Evolutionary conservation across 2,797 vertebrate genomes (phyloP).

Genomic region (Potorous gilbertii): DNA sequence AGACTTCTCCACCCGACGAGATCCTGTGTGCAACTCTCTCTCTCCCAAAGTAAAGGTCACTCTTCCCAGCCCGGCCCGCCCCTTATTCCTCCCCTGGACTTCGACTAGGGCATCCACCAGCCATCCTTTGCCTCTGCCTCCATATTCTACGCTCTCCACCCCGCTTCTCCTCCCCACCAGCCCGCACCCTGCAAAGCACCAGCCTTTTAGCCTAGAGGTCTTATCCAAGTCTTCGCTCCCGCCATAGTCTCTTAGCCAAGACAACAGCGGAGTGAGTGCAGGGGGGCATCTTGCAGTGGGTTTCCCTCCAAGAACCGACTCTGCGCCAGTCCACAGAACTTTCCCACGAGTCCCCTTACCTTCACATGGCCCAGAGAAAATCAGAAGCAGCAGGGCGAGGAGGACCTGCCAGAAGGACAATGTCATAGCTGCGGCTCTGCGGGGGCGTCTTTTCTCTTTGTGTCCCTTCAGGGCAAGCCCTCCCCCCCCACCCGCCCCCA

Average conservation of each 20-base stretch:
- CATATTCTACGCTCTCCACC: background rate
- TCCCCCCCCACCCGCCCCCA: background rate
- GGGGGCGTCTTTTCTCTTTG: conserved; percentile 71
- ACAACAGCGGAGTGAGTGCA: background rate
- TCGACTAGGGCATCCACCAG: background rate
- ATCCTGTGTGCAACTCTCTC: background rate
- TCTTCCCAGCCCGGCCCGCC: background rate
- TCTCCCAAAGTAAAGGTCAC: background rate
- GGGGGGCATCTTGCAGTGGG: background rate
- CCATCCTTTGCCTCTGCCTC: background rate
- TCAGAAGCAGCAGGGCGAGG: conserved; percentile 82
- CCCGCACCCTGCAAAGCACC: background rate
- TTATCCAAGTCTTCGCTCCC: background rate
- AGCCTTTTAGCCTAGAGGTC: background rate
- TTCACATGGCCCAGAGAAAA: conserved; percentile 68
- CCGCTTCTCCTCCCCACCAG: background rate
- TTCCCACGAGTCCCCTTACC: conserved; percentile 76
- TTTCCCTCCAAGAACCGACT: background rate
- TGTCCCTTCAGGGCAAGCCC: background rate
- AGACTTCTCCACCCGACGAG: background rate
- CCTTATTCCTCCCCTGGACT: background rate
- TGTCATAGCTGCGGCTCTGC: conserved; percentile 66
- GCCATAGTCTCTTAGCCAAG: background rate
- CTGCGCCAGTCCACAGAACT: background rate
- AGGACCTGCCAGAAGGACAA: conserved; percentile 74